phyloP scores from a whole-genome alignment of 1,140 invertebrate species.

The Zaprionus capensis region DNA sequence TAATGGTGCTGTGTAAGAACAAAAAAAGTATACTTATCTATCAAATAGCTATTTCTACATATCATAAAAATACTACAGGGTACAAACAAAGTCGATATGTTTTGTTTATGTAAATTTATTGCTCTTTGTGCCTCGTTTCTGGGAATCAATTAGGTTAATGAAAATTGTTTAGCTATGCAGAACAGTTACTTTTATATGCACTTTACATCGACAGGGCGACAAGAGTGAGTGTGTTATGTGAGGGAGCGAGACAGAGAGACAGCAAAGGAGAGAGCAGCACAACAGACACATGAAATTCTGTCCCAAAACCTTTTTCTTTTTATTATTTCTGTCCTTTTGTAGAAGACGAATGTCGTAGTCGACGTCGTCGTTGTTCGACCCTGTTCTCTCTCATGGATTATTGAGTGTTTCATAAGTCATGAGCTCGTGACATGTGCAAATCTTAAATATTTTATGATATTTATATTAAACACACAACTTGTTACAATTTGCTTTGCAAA shows the following conservation, averaged over 20 bases:
- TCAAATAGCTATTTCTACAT: not conserved
- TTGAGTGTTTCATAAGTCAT: conserved; percentile 56
- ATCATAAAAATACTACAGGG: not conserved
- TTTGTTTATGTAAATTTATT: not conserved
- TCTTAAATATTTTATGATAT: conserved; percentile 53
- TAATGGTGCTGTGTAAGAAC: too few species aligned
- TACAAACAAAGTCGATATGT: not conserved
- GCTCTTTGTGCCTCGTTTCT: conserved; percentile 1
- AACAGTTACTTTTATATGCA: conserved; percentile 45
- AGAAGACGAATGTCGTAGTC: not conserved
- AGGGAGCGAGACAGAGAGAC: conserved; percentile 3
- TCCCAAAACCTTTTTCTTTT: not conserved
- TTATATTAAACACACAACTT: conserved; percentile 47
- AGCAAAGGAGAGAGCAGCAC: not conserved
- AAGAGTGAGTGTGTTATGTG: not conserved
- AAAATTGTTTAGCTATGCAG: conserved; percentile 66
- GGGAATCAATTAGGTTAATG: conserved; percentile 72
- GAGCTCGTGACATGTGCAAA: conserved; percentile 45
- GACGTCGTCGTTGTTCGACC: conserved; percentile 8
- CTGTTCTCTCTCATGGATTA: conserved; percentile 16
- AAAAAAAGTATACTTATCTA: not conserved
- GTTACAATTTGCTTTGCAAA: conserved; percentile 26
- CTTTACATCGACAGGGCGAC: conserved; percentile 27
- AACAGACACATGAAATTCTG: conserved; percentile 13
- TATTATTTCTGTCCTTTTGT: conserved; percentile 2